Conservation (phyloP, 2,797 vertebrate species). For the Sebastes hubbsi region DNA sequence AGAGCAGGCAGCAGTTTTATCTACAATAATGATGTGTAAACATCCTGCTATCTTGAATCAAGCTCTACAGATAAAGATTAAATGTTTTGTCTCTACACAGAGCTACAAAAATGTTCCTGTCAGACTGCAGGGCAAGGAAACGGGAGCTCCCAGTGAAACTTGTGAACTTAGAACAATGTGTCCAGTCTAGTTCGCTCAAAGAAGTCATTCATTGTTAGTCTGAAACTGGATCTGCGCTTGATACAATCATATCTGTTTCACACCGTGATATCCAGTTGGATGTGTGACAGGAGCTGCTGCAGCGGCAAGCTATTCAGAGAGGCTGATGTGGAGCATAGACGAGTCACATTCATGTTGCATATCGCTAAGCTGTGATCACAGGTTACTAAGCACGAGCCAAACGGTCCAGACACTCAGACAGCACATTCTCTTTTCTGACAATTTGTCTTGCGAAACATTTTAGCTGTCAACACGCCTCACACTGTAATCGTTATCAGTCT, state of each 20-base stretch:
- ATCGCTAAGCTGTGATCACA: not conserved
- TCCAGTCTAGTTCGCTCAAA: constrained; percentile 13
- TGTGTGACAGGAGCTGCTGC: constrained; percentile 4
- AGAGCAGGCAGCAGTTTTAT: not conserved
- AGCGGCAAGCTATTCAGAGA: not conserved
- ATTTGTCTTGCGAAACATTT: not conserved
- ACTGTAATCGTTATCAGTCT: not conserved
- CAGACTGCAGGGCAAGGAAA: not conserved
- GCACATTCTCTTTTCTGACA: not conserved
- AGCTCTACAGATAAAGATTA: not conserved
- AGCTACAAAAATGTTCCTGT: not conserved
- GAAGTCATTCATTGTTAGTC: constrained; percentile 18
- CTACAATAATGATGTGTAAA: not conserved
- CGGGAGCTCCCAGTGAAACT: constrained; percentile 4
- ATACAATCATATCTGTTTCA: constrained; percentile 55
- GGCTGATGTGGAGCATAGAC: not conserved
- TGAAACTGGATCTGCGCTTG: constrained; percentile 14
- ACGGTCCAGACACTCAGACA: not conserved
- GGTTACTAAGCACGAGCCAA: not conserved
- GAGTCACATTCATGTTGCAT: not conserved
- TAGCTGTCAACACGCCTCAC: not conserved
- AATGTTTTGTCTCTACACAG: not conserved
- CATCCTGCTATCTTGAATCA: not conserved
- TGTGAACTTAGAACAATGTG: constrained; percentile 33
- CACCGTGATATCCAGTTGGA: constrained; percentile 8